Base-by-base conservation (phyloP, 2,797 vertebrate genomes). In the Argyrosomus regius region DNA sequence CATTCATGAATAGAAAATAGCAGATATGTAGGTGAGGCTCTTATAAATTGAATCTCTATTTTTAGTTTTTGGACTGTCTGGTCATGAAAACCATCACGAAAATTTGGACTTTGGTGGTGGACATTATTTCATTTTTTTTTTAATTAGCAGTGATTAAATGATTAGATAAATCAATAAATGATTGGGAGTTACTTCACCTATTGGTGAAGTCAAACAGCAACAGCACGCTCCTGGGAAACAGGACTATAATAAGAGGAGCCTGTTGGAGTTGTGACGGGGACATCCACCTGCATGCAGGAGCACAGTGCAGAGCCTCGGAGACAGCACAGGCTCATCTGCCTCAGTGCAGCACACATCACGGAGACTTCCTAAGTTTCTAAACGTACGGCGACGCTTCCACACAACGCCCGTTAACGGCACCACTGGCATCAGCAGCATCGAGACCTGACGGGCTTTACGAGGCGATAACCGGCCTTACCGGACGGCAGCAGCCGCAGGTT, bases 221-320 rank as follows among this genome's bases (percentile, higher is more conserved):
- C 22, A 45, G 22, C 6, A 43, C 8, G 31, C 28, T 12, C 2
- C 5, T 39, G 57, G 2, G 56, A 50, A 52, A 39, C 35, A 39
- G 35, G 31, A 31, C 31, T 31, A 31, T 31, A 31, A 31, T 31
- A 6, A 31, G 31, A 31, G 31, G 31, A 31, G 31, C 6, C 11
- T 60, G 1, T 13, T 48, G 18, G 3, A 17, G 35, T 12, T 17
- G 3, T 0, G 26, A 11, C 0, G 20, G 28, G 39, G 18, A 48
- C 46, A 73, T 73, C 11, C 75, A 74, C 64, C 70, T 82, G 75
- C 64, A 49, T 22, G 7, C 52, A 48, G 22, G 2, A 45, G 1
- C 26, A 20, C 3, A 2, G n/a, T 24, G 0, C n/a, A 16, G 22
- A 13, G 24, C 35, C 28, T 39, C 31, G 18, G 45, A 2, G 18